Base-by-base conservation (phyloP, 2,113 vertebrate species). In the Crotalus tigris region DNA sequence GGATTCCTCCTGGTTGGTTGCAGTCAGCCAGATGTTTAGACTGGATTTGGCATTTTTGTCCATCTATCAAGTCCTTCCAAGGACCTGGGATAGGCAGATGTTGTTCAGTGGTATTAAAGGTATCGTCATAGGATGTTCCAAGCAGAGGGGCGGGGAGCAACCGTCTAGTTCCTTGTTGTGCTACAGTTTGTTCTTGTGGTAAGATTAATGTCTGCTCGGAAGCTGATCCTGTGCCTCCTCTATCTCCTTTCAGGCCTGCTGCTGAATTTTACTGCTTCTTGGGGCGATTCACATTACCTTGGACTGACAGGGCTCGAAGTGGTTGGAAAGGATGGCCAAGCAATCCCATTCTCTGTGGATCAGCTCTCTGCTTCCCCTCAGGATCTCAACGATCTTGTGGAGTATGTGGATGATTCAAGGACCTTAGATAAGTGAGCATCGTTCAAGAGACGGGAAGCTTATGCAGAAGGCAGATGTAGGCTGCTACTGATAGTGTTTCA, bases 221-320 rank as follows among this genome's bases (percentile, higher is more conserved):
- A 24, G 46, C 55, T 53, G 57, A 87, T 4, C 1, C 7, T 39
- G 4, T 49, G 10, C 19, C 5, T 0, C 5, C 2, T 59, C 23
- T 53, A n/a, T 46, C 13, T 51, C 44, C 92, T 88, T 2, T 93
- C 2, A 99, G 99, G 98, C 94, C 97, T 99, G 91, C 98, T 98
- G 23, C 95, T 99, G 94, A 98, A 98, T 93, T 98, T 99, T 93
- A 97, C 98, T 1, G 94, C 97, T 90, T 99, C 99, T 0, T 99
- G 99, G 99, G 99, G 99, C 1, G 99, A 99, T 94, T 95, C 95
- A 49, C 98, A 99, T 94, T 99, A 98, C 96, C 95, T 99, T 92
- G 99, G 99, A 4, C 97, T 99, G 96, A 99, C 99, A 0, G 99
- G 98, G 94, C 95, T 99, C 92, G 99, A 99, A 96, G 97, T 99